phyloP scores from a whole-genome alignment of 2,113 vertebrate species.

The Polypterus bichir region DNA sequence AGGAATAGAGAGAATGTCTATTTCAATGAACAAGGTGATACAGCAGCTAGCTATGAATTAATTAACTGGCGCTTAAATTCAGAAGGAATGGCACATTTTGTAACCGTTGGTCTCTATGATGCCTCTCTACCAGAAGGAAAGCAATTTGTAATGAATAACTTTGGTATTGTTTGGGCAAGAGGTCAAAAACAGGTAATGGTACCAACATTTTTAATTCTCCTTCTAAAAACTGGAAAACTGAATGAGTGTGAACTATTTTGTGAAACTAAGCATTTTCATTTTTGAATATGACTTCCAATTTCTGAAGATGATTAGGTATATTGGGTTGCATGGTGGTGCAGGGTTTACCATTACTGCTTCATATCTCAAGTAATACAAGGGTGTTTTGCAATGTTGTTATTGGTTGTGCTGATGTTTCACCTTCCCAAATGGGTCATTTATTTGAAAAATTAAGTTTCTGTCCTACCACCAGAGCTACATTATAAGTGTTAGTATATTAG shows the following conservation, averaged over 20 bases:
- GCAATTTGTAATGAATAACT: slow-evolving; percentile 43
- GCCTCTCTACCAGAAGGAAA: slow-evolving; percentile 38
- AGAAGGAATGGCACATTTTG: slow-evolving; percentile 35
- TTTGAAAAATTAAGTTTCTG: no score
- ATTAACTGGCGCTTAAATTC: slow-evolving; percentile 52
- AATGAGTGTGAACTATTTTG: not conserved
- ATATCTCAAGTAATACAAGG: no score
- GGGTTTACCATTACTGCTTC: no score
- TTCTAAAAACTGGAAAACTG: not conserved
- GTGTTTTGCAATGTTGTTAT: no score
- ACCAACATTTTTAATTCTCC: not conserved
- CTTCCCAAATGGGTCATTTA: no score
- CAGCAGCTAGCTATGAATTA: slow-evolving; percentile 46
- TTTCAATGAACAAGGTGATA: slow-evolving; percentile 45
- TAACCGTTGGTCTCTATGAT: slow-evolving; percentile 49
- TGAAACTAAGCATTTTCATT: no score
- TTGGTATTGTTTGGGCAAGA: slow-evolving; percentile 41
- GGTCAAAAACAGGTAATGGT: slow-evolving; percentile 29
- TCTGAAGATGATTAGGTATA: not conserved
- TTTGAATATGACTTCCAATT: not conserved
- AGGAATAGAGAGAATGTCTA: not conserved
- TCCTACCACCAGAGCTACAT: no score
- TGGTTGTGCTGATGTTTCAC: no score
- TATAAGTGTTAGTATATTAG: no score
- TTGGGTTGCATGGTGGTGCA: no score